phyloP scores from a whole-genome alignment of 2,888 invertebrate species.

The Allygus modestus region DNA sequence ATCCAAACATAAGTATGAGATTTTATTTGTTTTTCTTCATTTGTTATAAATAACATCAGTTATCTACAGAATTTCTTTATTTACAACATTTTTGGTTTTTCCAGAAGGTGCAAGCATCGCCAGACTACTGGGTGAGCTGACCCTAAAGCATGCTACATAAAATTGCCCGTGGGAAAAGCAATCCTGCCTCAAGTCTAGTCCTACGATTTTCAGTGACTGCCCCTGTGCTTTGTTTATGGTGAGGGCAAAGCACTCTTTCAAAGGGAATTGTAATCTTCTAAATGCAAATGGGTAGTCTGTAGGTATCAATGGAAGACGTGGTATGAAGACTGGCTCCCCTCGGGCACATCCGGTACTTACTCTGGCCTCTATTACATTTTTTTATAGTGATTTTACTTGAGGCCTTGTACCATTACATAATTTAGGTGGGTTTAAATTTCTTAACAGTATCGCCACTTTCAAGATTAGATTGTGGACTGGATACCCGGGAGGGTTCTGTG shows the following conservation, averaged over 20 bases:
- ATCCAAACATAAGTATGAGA: too few relatives aligned
- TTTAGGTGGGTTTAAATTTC: background rate
- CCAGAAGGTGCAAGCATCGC: too few relatives aligned
- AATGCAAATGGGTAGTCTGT: background rate
- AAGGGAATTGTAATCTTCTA: background rate
- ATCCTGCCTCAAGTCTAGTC: constrained; percentile 30
- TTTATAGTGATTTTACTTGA: background rate
- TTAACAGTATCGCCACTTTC: background rate
- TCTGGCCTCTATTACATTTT: background rate
- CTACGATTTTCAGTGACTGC: background rate
- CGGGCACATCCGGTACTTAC: background rate
- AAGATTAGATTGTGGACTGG: background rate
- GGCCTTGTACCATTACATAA: background rate
- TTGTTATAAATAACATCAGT: too few relatives aligned
- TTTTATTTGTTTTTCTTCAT: too few relatives aligned
- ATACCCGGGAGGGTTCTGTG: background rate
- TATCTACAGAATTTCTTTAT: too few relatives aligned
- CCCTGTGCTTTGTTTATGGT: background rate
- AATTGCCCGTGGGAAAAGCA: constrained; percentile 48
- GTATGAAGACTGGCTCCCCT: background rate
- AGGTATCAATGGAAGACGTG: background rate
- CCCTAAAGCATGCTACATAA: background rate
- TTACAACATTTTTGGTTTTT: too few relatives aligned
- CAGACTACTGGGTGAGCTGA: constrained; percentile 48
- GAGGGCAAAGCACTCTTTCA: background rate